phyloP scores from a whole-genome alignment of 2,888 invertebrate genomes.

The Pycnomerus fuliginosus region DNA sequence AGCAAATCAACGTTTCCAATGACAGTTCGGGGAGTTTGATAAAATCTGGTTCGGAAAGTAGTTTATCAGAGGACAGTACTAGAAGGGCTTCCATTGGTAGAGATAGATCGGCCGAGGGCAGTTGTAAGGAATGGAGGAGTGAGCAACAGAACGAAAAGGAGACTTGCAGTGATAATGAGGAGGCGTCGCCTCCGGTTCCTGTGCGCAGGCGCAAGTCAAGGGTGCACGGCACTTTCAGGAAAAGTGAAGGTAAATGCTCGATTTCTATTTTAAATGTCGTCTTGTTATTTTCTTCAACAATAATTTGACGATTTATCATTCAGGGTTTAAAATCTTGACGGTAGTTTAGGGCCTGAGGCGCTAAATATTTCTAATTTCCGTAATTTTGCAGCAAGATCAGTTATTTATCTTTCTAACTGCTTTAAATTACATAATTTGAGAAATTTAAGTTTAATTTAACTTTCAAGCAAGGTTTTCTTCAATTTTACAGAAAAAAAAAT shows the following conservation, averaged over 20 bases:
- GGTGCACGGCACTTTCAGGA: slow-evolving; percentile 66
- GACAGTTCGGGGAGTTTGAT: slow-evolving; percentile 56
- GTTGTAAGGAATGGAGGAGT: slow-evolving; percentile 68
- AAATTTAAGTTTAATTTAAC: no score
- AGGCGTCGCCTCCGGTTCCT: slow-evolving; percentile 52
- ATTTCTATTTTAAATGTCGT: slow-evolving; percentile 15
- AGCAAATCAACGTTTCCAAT: slow-evolving; percentile 75
- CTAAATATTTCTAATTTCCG: no score
- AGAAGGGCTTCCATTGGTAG: slow-evolving; percentile 36
- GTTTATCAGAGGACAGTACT: slow-evolving; percentile 72
- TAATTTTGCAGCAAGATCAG: no score
- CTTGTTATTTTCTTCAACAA: no score
- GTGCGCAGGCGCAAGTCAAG: slow-evolving; percentile 64
- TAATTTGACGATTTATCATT: no score
- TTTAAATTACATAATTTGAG: no score
- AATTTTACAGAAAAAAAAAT: no score
- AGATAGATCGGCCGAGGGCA: slow-evolving; percentile 53
- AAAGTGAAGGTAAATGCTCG: slow-evolving; percentile 60
- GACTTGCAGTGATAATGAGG: slow-evolving; percentile 68
- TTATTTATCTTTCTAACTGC: no score
- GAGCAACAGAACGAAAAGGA: slow-evolving; percentile 72
- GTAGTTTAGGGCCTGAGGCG: no score
- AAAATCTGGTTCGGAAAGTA: slow-evolving; percentile 88
- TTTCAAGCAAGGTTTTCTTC: no score
- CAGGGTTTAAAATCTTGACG: no score